phyloP scores from a whole-genome alignment of 2,113 vertebrate genomes.

The Muscicapa adusta region DNA sequence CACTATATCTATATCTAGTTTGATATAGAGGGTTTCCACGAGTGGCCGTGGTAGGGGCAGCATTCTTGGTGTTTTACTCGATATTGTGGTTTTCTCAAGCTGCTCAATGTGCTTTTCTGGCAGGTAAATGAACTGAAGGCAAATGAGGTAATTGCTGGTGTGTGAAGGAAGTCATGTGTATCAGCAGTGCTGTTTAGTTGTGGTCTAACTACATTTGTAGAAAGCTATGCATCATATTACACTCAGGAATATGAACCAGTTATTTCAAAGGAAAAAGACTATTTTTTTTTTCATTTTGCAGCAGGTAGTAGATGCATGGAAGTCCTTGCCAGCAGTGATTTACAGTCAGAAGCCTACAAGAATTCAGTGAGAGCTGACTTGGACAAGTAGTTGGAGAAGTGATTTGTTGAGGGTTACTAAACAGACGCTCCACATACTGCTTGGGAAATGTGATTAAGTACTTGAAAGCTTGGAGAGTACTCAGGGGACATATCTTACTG shows the following conservation, averaged over 20 bases:
- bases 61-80: neutral
- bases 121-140: conserved; percentile 4
- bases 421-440: rapidly evolving
- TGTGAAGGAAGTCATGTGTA: neutral
- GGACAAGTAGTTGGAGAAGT: neutral
- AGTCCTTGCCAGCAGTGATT: neutral
- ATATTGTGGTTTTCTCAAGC: neutral
- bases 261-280: neutral
- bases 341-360: neutral
- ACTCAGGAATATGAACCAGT: neutral
- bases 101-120: conserved; percentile 2
- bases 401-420: neutral
- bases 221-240: neutral
- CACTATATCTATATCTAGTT: neutral
- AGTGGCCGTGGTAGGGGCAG: rapidly evolving
- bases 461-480: neutral
- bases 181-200: neutral
- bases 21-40: neutral
- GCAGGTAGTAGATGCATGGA: neutral
- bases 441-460: neutral
- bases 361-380: neutral
- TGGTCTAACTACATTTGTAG: conserved; percentile 29
- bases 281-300: neutral
- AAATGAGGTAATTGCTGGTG: conserved; percentile 8
- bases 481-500: neutral